Percentiles rank a stretch among this genome's conserved stretches.
phyloP scores from a whole-genome alignment of 2,113 vertebrate genomes.

The Struthio camelus region DNA sequence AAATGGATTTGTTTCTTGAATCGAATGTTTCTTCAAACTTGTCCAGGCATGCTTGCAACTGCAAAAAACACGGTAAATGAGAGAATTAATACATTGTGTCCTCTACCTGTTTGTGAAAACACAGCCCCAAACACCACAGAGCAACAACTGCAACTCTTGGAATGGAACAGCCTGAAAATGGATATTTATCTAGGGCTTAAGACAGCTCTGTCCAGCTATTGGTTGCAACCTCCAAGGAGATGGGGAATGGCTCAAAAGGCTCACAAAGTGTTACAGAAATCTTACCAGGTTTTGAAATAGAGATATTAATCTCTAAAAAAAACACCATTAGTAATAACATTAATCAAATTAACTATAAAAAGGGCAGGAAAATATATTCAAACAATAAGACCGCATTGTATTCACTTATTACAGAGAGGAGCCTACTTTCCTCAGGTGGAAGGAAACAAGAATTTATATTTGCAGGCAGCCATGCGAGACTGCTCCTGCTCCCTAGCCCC shows the following conservation, averaged over 20 bases:
- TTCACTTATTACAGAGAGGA: background rate
- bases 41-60: slow-evolving; percentile 83
- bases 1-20: slow-evolving; percentile 75
- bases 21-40: slow-evolving; percentile 78
- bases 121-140: background rate
- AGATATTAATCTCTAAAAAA: background rate
- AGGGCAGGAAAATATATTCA: background rate
- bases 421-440: background rate
- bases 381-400: background rate
- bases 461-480: background rate
- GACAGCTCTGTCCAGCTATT: background rate
- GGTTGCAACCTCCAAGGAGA: background rate
- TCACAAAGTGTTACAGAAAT: background rate
- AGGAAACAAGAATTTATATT: background rate
- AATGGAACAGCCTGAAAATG: background rate
- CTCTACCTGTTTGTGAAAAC: slow-evolving; percentile 18
- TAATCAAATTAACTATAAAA: background rate
- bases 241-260: background rate
- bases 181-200: background rate
- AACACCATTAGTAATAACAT: background rate
- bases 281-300: background rate
- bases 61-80: slow-evolving; percentile 32
- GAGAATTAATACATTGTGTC: background rate
- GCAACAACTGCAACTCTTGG: background rate
- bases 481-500: background rate